phyloP scores from a whole-genome alignment of 2,113 vertebrate genomes.

The Saccopteryx leptura region DNA sequence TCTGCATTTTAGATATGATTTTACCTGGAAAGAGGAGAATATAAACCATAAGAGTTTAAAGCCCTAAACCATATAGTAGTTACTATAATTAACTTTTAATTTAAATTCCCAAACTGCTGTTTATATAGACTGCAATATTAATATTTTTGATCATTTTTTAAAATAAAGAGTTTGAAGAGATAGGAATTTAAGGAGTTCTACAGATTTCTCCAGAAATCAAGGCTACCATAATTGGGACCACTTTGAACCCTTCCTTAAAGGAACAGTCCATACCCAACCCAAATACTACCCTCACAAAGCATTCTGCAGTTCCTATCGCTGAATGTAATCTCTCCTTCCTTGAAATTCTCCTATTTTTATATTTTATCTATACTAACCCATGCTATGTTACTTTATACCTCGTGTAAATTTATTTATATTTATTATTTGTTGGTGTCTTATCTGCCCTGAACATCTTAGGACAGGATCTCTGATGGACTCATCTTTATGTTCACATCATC shows the following conservation, averaged over 20 bases:
- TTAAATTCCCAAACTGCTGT: constrained; percentile 47
- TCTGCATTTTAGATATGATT: constrained; percentile 42
- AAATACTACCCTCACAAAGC: neutral
- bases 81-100: constrained; percentile 39
- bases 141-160: constrained; percentile 44
- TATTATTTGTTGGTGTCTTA: constrained; percentile 71
- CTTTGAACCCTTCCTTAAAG: constrained; percentile 38
- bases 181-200: constrained; percentile 37
- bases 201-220: constrained; percentile 47
- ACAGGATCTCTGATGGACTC: constrained; percentile 1
- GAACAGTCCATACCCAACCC: neutral
- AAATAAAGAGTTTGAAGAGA: constrained; percentile 38
- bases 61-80: neutral
- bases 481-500: neutral
- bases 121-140: constrained; percentile 50
- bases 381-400: constrained; percentile 54
- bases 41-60: constrained; percentile 36
- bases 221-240: neutral
- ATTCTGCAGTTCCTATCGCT: neutral
- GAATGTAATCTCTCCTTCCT: constrained; percentile 32
- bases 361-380: constrained; percentile 49
- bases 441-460: constrained; percentile 11
- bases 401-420: constrained; percentile 49
- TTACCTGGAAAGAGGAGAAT: constrained; percentile 24
- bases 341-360: constrained; percentile 51